Base-by-base conservation (phyloP, 92 coral and sea anemone species). In the Porites cylindrica region DNA sequence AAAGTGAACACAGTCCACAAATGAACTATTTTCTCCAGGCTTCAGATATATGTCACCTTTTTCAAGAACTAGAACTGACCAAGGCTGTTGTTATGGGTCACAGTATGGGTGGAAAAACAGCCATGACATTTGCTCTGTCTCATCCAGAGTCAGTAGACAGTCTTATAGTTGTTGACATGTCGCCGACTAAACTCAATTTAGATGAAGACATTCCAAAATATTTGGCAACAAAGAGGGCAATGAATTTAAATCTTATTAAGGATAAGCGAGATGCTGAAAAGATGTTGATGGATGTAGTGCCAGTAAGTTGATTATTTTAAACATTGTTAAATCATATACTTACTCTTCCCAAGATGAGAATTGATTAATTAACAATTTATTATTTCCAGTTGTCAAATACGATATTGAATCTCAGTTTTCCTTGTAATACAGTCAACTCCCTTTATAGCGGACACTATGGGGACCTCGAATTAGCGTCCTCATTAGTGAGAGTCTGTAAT, bases 51-150 rank as follows among this genome's bases (percentile, higher is more conserved):
- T 78, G 89, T 75, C 86, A 92, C 56, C 92, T 93, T 52, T 82
- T 97, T 7, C 76, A 90, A 66, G 89, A 95, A 70, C 84, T 97
- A 72, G 90, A 92, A 58, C 80, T 95, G 64, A 24, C 91, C 65
- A 97, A 90, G 79, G 88, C 93, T 10, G 85, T 93, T 16, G 62
- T 97, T 29, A 92, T 97, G 66, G 99, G 99, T 1, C 99, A 97
- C 78, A 97, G 99, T 83, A 93, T 97, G 98, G 99, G 99, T 11
- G 99, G 99, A 51, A 97, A 95, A 76, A 95, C 96, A 16, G 97
- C 96, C 20, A 97, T 97, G 99, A 90, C 94, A 38, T 76, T 94
- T 50, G 94, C 99, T 10, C 70, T 97, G 32, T 79, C 93, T 6
- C 95, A 91, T 72, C 99, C 99, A 8, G 94, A 92, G 3, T 63